These are phyloP conservation scores for Triplophysa yarkandensis DNA, from an alignment of 2,797 vertebrate species.

Conservation along the genomic window DNA sequence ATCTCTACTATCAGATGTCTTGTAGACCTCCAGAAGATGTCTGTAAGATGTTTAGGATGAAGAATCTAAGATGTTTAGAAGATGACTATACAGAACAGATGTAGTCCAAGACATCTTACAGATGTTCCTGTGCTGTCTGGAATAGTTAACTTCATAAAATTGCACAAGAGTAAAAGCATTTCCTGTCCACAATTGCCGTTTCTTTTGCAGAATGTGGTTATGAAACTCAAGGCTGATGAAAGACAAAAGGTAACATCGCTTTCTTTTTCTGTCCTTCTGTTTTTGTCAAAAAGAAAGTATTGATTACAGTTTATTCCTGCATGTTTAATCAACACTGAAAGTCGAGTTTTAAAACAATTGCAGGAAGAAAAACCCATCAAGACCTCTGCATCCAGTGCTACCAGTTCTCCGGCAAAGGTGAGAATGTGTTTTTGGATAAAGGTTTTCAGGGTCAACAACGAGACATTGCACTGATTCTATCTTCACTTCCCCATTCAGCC, in stretches of 20 bases:
- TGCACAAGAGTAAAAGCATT: background rate
- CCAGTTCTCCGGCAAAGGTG: slow-evolving; percentile 36
- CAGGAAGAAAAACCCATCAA: slow-evolving; percentile 29
- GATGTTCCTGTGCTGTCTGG: too few relatives aligned
- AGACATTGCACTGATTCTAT: background rate
- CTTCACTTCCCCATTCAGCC: slow-evolving; percentile 35
- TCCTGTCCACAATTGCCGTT: background rate
- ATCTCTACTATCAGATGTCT: too few relatives aligned
- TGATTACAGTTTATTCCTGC: background rate
- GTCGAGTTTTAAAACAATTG: slow-evolving; percentile 2
- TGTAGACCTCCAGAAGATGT: too few relatives aligned
- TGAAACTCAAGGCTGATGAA: slow-evolving; percentile 64
- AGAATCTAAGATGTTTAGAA: too few relatives aligned
- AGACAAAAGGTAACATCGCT: slow-evolving; percentile 35
- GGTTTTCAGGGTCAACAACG: background rate
- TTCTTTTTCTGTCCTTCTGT: background rate
- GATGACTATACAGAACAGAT: too few relatives aligned
- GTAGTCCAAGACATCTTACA: too few relatives aligned
- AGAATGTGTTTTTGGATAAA: background rate
- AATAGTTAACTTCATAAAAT: background rate
- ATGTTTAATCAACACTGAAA: background rate
- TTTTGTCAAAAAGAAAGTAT: background rate
- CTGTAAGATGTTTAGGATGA: too few relatives aligned
- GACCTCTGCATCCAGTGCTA: slow-evolving; percentile 30
- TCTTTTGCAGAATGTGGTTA: slow-evolving; percentile 60